Conservation (phyloP, 2,113 vertebrate species). For the Hippocampus zosterae region DNA sequence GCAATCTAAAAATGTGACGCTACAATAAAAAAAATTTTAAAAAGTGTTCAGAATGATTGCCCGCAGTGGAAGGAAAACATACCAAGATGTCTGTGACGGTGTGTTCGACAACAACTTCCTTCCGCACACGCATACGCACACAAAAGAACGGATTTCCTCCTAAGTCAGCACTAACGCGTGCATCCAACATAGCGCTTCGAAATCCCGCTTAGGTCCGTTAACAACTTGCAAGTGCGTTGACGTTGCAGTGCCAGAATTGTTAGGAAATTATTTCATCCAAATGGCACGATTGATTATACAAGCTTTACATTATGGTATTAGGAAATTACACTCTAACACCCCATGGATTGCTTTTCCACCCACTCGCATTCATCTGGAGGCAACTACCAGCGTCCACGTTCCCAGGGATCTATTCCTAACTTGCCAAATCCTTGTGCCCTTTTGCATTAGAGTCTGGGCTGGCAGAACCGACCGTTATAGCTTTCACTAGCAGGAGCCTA, state of each 20-base stretch:
- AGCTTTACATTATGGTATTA: constrained; percentile 49
- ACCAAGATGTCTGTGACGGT: constrained; percentile 34
- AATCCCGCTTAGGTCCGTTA: constrained; percentile 16
- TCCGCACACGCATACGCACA: constrained; percentile 32
- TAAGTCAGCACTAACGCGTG: constrained; percentile 34
- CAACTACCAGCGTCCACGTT: constrained; percentile 15
- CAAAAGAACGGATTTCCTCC: constrained; percentile 25
- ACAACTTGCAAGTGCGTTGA: constrained; percentile 12
- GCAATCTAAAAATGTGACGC: constrained; percentile 62
- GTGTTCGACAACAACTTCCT: constrained; percentile 22
- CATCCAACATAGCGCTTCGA: constrained; percentile 30
- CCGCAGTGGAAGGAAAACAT: constrained; percentile 35
- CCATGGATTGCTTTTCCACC: constrained; percentile 41
- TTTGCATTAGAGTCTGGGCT: constrained; percentile 32
- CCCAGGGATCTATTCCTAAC: constrained; percentile 27
- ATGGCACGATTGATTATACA: constrained; percentile 17
- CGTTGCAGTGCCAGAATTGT: constrained; percentile 12
- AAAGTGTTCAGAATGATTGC: constrained; percentile 47
- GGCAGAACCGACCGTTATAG: constrained; percentile 41
- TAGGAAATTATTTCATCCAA: constrained; percentile 21
- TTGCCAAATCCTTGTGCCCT: constrained; percentile 19
- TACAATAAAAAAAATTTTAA: constrained; percentile 60
- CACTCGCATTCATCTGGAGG: constrained; percentile 44
- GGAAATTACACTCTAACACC: constrained; percentile 43
- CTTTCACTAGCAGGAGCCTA: constrained; percentile 9